Conservation (phyloP, 2,113 vertebrate genomes). For the Microcebus lehilahytsara region DNA sequence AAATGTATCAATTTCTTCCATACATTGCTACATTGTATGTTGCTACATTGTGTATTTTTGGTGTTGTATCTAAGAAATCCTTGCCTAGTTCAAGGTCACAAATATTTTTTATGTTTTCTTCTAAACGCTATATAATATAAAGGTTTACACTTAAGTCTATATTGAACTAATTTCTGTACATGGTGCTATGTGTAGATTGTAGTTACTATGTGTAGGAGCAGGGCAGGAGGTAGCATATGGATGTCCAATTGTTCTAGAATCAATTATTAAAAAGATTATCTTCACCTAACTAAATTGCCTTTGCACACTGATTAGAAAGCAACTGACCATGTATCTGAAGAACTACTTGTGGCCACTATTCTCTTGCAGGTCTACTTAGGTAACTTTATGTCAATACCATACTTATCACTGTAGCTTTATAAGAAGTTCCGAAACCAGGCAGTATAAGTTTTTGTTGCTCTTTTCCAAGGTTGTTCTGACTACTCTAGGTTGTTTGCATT, state of each 20-base stretch:
- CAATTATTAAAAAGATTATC: not conserved
- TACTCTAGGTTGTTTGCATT: not conserved
- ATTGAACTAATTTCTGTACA: not conserved
- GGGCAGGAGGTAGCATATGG: not conserved
- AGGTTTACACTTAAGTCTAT: not conserved
- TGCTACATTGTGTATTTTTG: not conserved
- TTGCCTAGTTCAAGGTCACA: not conserved
- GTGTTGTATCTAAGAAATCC: not conserved
- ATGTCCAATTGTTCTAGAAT: not conserved
- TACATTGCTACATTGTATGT: not conserved
- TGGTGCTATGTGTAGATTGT: not conserved
- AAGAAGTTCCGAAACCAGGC: not conserved
- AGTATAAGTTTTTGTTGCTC: not conserved
- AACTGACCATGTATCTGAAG: not conserved
- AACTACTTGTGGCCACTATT: not conserved
- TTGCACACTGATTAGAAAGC: not conserved
- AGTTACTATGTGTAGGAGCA: not conserved
- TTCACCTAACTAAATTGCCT: not conserved
- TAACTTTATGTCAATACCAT: not conserved
- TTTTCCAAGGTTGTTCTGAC: not conserved
- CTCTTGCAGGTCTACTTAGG: not conserved
- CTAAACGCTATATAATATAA: not conserved
- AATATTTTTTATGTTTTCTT: not conserved
- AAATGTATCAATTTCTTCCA: conserved; percentile 3
- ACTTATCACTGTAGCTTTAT: not conserved